phyloP scores from a whole-genome alignment of 2,113 vertebrate genomes.

The Halichoerus grypus region DNA sequence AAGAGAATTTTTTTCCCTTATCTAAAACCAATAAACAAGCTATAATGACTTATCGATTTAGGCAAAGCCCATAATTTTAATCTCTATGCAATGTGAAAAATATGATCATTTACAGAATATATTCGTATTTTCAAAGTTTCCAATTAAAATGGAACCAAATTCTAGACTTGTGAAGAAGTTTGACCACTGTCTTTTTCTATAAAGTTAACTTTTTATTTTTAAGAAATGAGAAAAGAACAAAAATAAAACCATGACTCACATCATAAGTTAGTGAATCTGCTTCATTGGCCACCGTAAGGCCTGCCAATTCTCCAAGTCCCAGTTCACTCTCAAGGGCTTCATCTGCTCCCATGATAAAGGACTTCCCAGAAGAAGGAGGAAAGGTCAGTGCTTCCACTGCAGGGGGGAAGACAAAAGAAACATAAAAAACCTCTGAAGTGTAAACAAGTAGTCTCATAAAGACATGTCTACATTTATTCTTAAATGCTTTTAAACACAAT shows the following conservation, averaged over 20 bases:
- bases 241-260: constrained; percentile 89
- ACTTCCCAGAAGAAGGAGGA: constrained; percentile 96
- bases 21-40: constrained; percentile 33
- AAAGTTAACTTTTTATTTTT: constrained; percentile 22
- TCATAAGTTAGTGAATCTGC: constrained; percentile 96
- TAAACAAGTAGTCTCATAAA: neutral
- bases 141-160: constrained; percentile 48
- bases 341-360: constrained; percentile 97
- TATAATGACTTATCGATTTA: neutral
- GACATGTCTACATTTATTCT: neutral
- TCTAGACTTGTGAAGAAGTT: neutral
- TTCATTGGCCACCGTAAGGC: constrained; percentile 98
- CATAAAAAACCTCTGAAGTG: constrained; percentile 22
- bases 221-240: neutral
- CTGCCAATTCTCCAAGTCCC: constrained; percentile 97
- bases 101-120: constrained; percentile 16
- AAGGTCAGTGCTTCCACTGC: constrained; percentile 97
- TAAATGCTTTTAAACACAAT: constrained; percentile 50
- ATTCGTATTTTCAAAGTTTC: constrained; percentile 16
- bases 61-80: neutral
- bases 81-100: constrained; percentile 7
- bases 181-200: constrained; percentile 35
- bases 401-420: constrained; percentile 66
- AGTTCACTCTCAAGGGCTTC: constrained; percentile 97
- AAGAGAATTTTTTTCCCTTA: constrained; percentile 11